Base-by-base conservation (phyloP, 2,888 invertebrate species). In the Epistrophella euchroma region DNA sequence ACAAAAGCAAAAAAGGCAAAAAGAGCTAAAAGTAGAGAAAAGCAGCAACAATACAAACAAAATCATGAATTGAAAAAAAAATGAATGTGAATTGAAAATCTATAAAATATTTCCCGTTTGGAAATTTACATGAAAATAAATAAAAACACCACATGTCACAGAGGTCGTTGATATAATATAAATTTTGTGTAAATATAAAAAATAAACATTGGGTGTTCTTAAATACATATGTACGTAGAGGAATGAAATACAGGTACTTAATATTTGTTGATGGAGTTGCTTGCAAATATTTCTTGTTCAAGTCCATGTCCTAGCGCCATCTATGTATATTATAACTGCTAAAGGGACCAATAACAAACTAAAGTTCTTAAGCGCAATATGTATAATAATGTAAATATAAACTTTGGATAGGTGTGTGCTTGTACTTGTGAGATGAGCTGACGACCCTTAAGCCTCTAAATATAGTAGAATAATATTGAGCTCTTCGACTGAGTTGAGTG, bases 321-420 rank as follows among this genome's bases (percentile, higher is more conserved):
- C 22, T 4, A 22, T 7, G 9, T 1, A 1, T 9, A 37, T 9
- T n/a, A 10, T 32, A 35, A 4, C 17, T 17, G 4, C 2, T 47
- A 19, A 52, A 28, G 17, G 11, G 7, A 37, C 13, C 35, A 7
- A 37, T 58, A 62, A 43, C 25, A 15, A 60, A 28, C 62, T 62
- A 25, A 43, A 40, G 55, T 55, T n/a, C n/a, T n/a, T n/a, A n/a
- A n/a, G n/a, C n/a, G n/a, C n/a, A n/a, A n/a, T n/a, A n/a, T n/a
- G n/a, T n/a, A n/a, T n/a, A n/a, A n/a, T n/a, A n/a, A 4, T 0
- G 37, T 55, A 58, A 70, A 70, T 66, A 68, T 40, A 50, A 75
- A 35, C 11, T 43, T 70, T 19, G 32, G 37, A 66, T 43, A 66
- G 45, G 64, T 58, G 70, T 50, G 52, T 40, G 13, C 47, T 28